These are phyloP conservation scores for Brachycybe producta DNA, from an alignment of 2,888 invertebrate species.

Conservation along the genomic window DNA sequence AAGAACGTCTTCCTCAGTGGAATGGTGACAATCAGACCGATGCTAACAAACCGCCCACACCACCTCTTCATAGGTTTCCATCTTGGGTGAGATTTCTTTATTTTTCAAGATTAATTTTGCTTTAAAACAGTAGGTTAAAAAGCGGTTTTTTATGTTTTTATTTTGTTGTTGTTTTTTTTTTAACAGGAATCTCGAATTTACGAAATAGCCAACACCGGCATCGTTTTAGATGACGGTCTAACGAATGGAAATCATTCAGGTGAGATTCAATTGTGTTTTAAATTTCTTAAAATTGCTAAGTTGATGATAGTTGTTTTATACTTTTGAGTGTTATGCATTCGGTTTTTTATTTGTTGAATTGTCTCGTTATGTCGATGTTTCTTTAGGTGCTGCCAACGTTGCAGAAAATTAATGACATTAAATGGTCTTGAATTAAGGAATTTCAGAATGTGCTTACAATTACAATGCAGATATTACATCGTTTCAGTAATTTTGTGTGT, in stretches of 20 bases:
- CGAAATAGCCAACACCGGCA: constrained; percentile 48
- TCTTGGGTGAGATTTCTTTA: constrained; percentile 52
- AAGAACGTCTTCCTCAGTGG: constrained; percentile 46
- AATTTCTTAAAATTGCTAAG: too few relatives aligned
- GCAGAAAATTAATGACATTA: too few relatives aligned
- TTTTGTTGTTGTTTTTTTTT: neutral
- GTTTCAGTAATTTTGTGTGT: too few relatives aligned
- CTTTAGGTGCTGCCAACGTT: too few relatives aligned
- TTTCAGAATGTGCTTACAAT: too few relatives aligned
- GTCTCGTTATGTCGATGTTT: too few relatives aligned
- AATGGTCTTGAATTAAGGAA: too few relatives aligned
- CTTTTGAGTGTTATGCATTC: too few relatives aligned
- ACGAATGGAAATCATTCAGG: constrained; percentile 19
- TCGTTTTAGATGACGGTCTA: constrained; percentile 22
- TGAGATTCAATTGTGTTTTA: constrained; percentile 11
- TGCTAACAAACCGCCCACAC: constrained; percentile 61
- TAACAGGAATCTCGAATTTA: constrained; percentile 70
- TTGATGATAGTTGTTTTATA: too few relatives aligned
- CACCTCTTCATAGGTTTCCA: constrained; percentile 78
- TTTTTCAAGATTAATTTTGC: neutral
- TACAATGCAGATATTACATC: too few relatives aligned
- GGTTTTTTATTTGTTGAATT: too few relatives aligned
- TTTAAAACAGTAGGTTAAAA: neutral
- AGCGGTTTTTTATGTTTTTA: neutral
- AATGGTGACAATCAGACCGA: constrained; percentile 24